Base-by-base conservation (phyloP, 2,888 invertebrate species). In the Chloroclysta siterata region DNA sequence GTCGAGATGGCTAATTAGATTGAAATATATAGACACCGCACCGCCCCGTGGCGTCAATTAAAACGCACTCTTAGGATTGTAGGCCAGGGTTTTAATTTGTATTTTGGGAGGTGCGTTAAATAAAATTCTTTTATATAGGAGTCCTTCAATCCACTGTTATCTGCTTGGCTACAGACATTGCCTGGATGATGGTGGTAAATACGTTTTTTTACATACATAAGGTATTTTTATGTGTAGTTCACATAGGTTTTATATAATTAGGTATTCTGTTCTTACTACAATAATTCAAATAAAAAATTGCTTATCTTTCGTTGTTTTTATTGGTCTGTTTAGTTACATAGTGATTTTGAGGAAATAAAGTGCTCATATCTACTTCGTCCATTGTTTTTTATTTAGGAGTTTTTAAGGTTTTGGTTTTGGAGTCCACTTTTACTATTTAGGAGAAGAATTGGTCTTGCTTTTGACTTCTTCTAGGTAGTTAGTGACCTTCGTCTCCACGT, bases 401-500 rank as follows among this genome's bases (percentile, higher is more conserved):
- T n/a, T n/a, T n/a, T n/a, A n/a, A n/a, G n/a, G 15, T 15, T 44
- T 15, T 6, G 44, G 14, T 8, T 44, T 15, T 15, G 44, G 44
- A 44, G 2, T 44, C 5, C 4, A 42, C 5, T n/a, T 22, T 42
- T 42, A 42, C 41, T 74, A 73, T 61, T 77, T 79, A 36, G 73
- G 36, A n/a, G 64, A 62, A 5, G 75, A 55, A 48, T 75, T 77
- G 0, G 73, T 73, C 46, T 78, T 79, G 71, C 75, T 72, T 41
- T 54, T 60, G 0, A 70, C 72, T 0, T 81, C 82, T 2, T 84
- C 83, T 0, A 76, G 65, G 56, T 87, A 86, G 50, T 83, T 74
- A 14, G 80, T 83, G 39, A 84, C 74, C 10, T 74, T 76, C 3
- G 80, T 61, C 41, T 76, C 76, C 5, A 55, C 13, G 33, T 78